Evolutionary conservation across 2,113 vertebrate genomes (phyloP).

Genomic region (Fulmarus glacialis): DNA sequence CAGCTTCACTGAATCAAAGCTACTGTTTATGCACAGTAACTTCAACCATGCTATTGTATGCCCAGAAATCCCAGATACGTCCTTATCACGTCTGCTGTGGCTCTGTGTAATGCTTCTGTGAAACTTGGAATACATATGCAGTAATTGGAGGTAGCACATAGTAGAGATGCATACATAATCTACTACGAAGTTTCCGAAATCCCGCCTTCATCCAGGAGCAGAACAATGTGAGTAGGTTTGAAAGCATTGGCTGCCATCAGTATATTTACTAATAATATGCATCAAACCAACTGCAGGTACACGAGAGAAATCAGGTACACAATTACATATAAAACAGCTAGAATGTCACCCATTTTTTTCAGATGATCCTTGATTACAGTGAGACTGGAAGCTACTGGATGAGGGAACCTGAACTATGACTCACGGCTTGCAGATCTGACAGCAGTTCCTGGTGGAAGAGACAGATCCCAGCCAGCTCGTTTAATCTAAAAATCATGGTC

Average conservation of each 20-base stretch:
- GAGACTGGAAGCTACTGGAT: not conserved
- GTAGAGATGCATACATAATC: not conserved
- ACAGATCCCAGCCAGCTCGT: not conserved
- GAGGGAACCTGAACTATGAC: not conserved
- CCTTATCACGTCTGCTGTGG: not conserved
- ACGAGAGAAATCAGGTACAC: not conserved
- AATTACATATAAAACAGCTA: not conserved
- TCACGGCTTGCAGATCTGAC: not conserved
- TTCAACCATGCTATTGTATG: not conserved
- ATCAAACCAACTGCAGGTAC: not conserved
- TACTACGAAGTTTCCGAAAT: not conserved
- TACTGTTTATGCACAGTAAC: not conserved
- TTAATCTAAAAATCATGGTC: not conserved
- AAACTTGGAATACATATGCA: not conserved
- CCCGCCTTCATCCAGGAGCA: not conserved
- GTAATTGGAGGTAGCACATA: rapidly evolving
- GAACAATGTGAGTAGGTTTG: not conserved
- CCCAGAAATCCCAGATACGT: not conserved
- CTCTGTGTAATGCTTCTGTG: not conserved
- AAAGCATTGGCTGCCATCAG: not conserved
- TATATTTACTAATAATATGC: not conserved
- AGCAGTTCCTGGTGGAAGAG: not conserved
- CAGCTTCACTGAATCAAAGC: not conserved
- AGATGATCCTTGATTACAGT: no score
- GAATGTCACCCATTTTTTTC: not conserved